Evolutionary conservation across 1,140 invertebrate genomes (phyloP), one percentile per base, ranked within the genome.

Genomic region (Linepithema humile): DNA sequence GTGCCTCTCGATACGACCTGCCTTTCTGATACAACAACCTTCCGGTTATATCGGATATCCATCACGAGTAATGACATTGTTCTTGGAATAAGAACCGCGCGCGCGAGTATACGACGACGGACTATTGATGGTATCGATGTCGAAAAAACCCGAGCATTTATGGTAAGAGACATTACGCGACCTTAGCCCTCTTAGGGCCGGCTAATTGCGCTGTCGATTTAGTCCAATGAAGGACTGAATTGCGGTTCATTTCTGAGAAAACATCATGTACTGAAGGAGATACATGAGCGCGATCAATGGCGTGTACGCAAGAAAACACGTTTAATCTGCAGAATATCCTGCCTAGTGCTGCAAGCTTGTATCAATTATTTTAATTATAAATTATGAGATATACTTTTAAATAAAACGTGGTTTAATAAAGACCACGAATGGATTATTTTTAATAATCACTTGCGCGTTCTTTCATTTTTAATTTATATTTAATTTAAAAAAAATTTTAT

Each of bases 131-230:
- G 48, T 32, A 53, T n/a, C n/a, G 45, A 48, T 17, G 43, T 50
- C 7, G 26, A 45, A 64, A 50, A 72, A 55, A 73, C 50, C 17
- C 3, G 23, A 17, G n/a, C 17, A n/a, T 55, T 83, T 74, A 64
- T 57, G 17, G 26, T 59, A n/a, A 74, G 29, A 32, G 53, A 20
- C 57, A 72, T 64, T 45, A n/a, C 23, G 12, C 29, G 29, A 72
- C 32, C 38, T 69, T 43, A 59, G 38, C 50, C 50, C 60, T 9
- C 6, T 78, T 55, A n/a, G 57, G 69, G 70, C 50, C 55, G 35
- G 35, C 29, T 74, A 74, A 83, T 83, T 83, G 70, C 23, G 23
- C 40, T 20, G n/a, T 12, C 45, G 70, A 82, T 64, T 64, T 74
- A 60, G 35, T 10, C 59, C 57, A 74, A 64, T 74, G 48, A 62